A percentile compares a stretch with the other conserved stretches of the same genome.
Conservation (phyloP, 2,797 vertebrate species). For the Numenius phaeopus region DNA sequence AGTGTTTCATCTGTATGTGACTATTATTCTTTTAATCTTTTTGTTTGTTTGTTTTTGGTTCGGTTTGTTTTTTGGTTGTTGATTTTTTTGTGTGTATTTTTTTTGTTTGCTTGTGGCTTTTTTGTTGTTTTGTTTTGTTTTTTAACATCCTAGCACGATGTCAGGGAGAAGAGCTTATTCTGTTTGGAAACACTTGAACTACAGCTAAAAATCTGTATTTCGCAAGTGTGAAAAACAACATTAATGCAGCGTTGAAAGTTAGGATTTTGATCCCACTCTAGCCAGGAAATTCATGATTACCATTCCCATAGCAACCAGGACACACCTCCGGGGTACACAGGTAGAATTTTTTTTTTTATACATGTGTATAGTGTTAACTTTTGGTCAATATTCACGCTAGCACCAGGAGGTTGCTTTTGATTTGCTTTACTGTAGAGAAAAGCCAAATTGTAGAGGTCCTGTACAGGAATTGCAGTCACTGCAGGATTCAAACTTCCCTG, state of each 20-base stretch:
- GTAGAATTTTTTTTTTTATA: neutral
- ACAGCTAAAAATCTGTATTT: neutral
- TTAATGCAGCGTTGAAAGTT: conserved; percentile 12
- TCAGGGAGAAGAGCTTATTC: neutral
- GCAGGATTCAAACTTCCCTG: neutral
- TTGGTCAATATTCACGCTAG: neutral
- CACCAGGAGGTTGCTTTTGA: neutral
- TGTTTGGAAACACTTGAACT: neutral
- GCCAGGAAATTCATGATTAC: conserved; percentile 49
- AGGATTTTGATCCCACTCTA: neutral
- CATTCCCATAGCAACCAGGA: neutral
- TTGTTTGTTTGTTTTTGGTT: neutral
- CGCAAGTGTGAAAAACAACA: conserved; percentile 28
- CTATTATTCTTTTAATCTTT: neutral
- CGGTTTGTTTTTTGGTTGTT: neutral
- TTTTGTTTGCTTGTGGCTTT: too few relatives aligned
- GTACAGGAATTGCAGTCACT: neutral
- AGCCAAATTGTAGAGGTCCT: neutral
- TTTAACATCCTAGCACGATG: neutral
- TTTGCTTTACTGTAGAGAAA: neutral
- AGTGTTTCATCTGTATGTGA: neutral
- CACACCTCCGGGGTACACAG: neutral
- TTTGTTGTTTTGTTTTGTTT: neutral
- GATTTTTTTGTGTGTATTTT: neutral
- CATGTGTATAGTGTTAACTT: neutral